A percentile compares a stretch with the other conserved stretches of the same genome.
These are phyloP conservation scores for Melanotaenia duboulayi DNA, from an alignment of 2,113 vertebrate genomes.

Conservation along the genomic window DNA sequence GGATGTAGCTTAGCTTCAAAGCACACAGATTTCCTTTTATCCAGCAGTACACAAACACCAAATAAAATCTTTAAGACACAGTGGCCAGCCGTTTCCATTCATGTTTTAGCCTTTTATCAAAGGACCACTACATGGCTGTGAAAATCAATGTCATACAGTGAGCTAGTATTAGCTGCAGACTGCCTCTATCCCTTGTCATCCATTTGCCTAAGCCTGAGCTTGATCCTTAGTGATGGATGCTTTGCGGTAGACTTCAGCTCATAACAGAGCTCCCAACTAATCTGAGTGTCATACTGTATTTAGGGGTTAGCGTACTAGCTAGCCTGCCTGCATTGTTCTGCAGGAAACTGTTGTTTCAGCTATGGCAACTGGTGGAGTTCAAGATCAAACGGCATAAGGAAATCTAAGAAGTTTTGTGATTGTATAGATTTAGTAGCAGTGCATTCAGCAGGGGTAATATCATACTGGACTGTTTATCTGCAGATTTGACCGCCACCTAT, in stretches of 20 bases:
- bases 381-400: conserved; percentile 24
- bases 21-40: conserved; percentile 16
- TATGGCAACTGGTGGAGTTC: conserved; percentile 1
- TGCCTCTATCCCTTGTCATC: conserved; percentile 75
- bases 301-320: conserved; percentile 50
- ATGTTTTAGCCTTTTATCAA: conserved; percentile 54
- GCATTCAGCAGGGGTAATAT: conserved; percentile 36
- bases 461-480: conserved; percentile 59
- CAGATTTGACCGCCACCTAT: conserved; percentile 47
- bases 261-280: conserved; percentile 66
- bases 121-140: conserved; percentile 45
- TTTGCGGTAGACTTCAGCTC: conserved; percentile 55
- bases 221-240: conserved; percentile 77
- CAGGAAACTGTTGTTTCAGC: conserved; percentile 49
- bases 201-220: conserved; percentile 74
- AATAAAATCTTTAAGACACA: conserved; percentile 56
- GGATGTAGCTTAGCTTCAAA: conserved; percentile 21
- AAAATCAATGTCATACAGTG: conserved; percentile 75
- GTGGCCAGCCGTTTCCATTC: conserved; percentile 48
- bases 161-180: conserved; percentile 68
- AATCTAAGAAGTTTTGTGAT: conserved; percentile 5
- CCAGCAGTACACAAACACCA: conserved; percentile 31
- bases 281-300: conserved; percentile 54
- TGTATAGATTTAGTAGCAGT: conserved; percentile 1
- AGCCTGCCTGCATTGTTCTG: conserved; percentile 24